These are phyloP conservation scores for Notothenia rossii DNA, from an alignment of 2,113 vertebrate species.

Conservation along the genomic window DNA sequence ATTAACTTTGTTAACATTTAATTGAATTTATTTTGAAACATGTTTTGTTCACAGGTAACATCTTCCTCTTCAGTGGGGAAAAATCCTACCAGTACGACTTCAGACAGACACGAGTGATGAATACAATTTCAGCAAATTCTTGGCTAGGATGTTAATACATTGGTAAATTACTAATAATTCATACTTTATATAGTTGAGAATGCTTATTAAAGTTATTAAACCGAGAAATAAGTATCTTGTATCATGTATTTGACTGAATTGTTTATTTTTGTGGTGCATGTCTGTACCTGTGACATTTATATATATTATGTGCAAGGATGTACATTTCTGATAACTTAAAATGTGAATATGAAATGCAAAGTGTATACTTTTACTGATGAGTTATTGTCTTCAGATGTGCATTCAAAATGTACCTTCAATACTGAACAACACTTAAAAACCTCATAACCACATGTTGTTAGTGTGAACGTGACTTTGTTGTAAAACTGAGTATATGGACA, in stretches of 20 bases:
- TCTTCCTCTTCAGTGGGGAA: slow-evolving; percentile 64
- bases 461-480: background rate
- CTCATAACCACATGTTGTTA: background rate
- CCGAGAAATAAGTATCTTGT: background rate
- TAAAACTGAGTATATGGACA: background rate
- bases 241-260: background rate
- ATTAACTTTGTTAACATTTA: background rate
- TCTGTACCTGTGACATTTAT: background rate
- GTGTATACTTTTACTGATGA: background rate
- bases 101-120: slow-evolving; percentile 46
- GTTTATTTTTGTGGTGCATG: background rate
- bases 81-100: slow-evolving; percentile 64
- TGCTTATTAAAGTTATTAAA: background rate
- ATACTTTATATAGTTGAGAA: background rate
- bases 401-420: background rate
- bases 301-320: background rate
- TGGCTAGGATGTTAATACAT: slow-evolving; percentile 69
- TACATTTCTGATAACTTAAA: background rate
- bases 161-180: background rate
- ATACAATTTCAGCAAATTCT: slow-evolving; percentile 61
- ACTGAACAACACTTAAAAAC: background rate
- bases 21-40: background rate
- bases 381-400: background rate
- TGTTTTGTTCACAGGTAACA: slow-evolving; percentile 53
- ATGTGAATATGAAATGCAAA: background rate